A percentile compares a stretch with the other conserved stretches of the same genome.
These are phyloP conservation scores for Gallinago solitaria DNA, from an alignment of 2,797 vertebrate genomes.

Conservation along the genomic window DNA sequence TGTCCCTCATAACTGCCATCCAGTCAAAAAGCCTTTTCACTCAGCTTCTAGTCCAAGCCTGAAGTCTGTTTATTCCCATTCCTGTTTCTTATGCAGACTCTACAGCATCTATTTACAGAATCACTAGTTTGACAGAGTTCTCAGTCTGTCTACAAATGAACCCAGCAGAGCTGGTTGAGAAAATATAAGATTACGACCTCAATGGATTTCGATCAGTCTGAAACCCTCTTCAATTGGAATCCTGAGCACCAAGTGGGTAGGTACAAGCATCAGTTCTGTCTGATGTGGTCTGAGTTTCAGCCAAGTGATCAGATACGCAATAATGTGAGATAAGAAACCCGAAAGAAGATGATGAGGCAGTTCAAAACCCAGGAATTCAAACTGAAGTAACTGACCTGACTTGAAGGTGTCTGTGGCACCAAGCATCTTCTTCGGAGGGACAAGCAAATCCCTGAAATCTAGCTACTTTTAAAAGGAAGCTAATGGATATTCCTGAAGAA, in stretches of 20 bases:
- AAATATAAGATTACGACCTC: rapidly evolving
- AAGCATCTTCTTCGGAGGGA: background rate
- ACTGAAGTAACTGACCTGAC: background rate
- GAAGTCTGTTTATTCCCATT: background rate
- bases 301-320: background rate
- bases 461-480: background rate
- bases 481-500: background rate
- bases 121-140: background rate
- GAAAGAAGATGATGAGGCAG: background rate
- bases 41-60: background rate
- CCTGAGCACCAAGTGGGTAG: background rate
- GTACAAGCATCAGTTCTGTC: background rate
- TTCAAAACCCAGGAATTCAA: background rate
- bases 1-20: background rate
- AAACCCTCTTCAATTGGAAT: background rate
- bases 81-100: background rate
- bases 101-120: background rate
- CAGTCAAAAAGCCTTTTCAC: background rate
- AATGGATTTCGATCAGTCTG: background rate
- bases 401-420: background rate
- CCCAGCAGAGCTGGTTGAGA: background rate
- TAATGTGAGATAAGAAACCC: background rate
- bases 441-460: background rate
- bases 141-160: background rate
- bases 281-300: background rate